Evolutionary conservation across 2,888 invertebrate genomes (phyloP), one percentile per base, ranked within the genome.

Genomic region (Ophonus ardosiacus): DNA sequence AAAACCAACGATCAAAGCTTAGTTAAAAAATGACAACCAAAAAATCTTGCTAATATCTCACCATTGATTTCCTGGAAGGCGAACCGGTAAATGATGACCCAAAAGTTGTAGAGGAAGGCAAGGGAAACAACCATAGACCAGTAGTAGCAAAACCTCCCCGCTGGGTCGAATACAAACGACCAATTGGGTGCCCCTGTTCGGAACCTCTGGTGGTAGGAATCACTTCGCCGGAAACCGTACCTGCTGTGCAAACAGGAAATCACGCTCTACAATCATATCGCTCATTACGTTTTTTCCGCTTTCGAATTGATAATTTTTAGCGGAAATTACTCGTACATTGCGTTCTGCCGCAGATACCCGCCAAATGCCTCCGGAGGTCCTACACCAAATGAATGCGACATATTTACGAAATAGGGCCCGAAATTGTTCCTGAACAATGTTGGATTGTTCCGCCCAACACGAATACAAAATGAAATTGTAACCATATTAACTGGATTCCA

Each of bases 71-170:
- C 99, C 92, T 98, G 97, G 92, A 99, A 99, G 92, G 99, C 98
- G 94, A 98, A 99, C 92, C 99, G 96, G 94, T 98, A 99, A 91
- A 98, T 98, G 93, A 99, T 98, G 92, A 98, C 98, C 98, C 98
- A 98, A 90, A 98, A 97, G 92, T 98, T 98, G 93, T 98, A 98
- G 90, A 98, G 95, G 93, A 98, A 98, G 90, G 98, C 98, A 90
- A 98, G 94, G 88, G 98, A 98, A 88, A 98, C 98, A 88, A 98
- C 97, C 96, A 98, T 97, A 89, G 98, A 98, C 98, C 98, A 98
- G 91, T 98, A 98, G 93, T 98, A 98, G 92, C 97, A 98, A 87
- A 99, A 94, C 81, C 98, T 95, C 87, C 99, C 99, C 88, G 99
- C 98, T 24, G 99, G 99, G 93, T 99, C 99, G 92, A 99, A 99